phyloP scores from a whole-genome alignment of 2,797 vertebrate species.

The Columba guinea region DNA sequence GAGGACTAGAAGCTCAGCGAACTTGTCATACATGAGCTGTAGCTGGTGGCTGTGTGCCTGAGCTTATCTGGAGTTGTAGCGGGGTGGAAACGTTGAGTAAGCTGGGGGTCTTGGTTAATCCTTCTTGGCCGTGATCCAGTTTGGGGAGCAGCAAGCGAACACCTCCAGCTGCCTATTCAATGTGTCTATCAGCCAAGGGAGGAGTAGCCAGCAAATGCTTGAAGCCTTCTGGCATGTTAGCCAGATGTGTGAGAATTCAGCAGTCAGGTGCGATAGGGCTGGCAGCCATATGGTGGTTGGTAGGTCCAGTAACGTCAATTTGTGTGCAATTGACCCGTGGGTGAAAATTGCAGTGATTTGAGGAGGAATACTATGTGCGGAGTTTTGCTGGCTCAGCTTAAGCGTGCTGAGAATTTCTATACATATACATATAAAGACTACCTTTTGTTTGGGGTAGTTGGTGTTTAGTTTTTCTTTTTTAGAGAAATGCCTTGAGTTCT shows the following conservation, averaged over 20 bases:
- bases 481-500: background rate
- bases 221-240: background rate
- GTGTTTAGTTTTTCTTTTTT: background rate
- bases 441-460: background rate
- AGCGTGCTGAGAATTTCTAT: background rate
- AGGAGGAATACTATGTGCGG: background rate
- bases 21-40: background rate
- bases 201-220: background rate
- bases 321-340: background rate
- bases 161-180: background rate
- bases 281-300: background rate
- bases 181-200: background rate
- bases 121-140: background rate
- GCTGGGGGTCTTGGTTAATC: background rate
- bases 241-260: background rate
- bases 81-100: background rate
- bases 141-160: background rate
- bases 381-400: background rate
- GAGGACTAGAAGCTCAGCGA: background rate
- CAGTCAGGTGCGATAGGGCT: background rate
- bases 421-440: rapidly evolving
- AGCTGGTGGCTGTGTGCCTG: background rate
- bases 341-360: background rate
- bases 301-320: background rate
- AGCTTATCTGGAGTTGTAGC: background rate